Evolutionary conservation across 2,113 vertebrate species (phyloP), one percentile per base, ranked within the genome.

Genomic region (Sialia sialis): DNA sequence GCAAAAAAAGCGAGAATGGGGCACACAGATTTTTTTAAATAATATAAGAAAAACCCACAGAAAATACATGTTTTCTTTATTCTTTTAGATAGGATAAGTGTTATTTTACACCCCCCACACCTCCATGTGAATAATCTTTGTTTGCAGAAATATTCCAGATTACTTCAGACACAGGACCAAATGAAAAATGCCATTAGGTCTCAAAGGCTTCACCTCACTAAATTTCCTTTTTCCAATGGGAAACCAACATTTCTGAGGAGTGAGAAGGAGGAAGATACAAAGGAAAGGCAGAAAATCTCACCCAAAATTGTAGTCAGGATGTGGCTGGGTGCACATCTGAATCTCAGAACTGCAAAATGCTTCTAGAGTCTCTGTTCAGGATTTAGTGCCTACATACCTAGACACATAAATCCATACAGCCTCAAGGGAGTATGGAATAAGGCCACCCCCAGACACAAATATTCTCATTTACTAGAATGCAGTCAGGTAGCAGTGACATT

Each of bases 141-240:
- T 39, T 94, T 44, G 38, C 17, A 84, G 38, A 63, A 91, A 68
- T 94, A 73, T 29, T 72, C 44, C 29, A 43, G 22, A 84, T 38
- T 2, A 75, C 44, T 78, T 25, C 39, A 81, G 36, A 56, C 29
- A 41, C 10, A 54, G 41, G 29, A 72, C 19, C 8, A 72, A 64
- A 75, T 72, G 15, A 60, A 91, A 62, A 67, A 36, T 32, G 4
- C 1, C 0, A 0, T 32, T 68, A 87, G 8, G 25, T 48, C 30
- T 72, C 12, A 3, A 59, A 51, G 36, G 46, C 9, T 36, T 84
- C 21, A 12, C 19, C 13, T 89, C 38, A 58, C 13, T 51, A 30
- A 38, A 19, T 41, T 56, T 66, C 49, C 9, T 80, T 80, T 76
- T 86, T 43, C 43, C 21, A 76, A 26, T 11, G 5, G 14, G n/a